Evolutionary conservation across 2,113 vertebrate genomes (phyloP), one percentile per base, ranked within the genome.

Genomic region (Himantopus leucocephalus): DNA sequence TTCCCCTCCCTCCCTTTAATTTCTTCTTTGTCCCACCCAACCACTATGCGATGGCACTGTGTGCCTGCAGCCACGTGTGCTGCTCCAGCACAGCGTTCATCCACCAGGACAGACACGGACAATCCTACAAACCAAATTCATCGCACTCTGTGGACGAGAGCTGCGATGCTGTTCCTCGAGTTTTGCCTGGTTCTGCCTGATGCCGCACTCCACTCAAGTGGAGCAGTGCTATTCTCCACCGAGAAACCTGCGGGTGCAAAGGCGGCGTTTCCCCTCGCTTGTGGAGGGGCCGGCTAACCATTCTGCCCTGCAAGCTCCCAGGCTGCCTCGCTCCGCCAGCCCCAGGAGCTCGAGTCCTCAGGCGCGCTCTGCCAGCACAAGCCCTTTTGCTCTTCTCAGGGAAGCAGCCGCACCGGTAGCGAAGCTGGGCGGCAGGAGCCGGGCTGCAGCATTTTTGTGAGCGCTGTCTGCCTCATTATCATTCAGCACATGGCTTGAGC

Each of bases 121-220:
- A 43, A 16, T 16, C 58, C 39, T 39, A 35, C 26, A 43, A 64
- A 59, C 22, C 5, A 29, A 66, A 48, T 14, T 8, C 43, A 39
- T 45, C 0, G 0, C 9, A 34, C 30, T 62, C 55, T 1, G 2
- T 8, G 53, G 59, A 55, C 0, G 0, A 39, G 26, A 47, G 22
- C 63, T 30, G 63, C 0, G 0, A 34, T 3, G 2, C 20, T n/a
- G 24, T 20, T 43, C 30, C 75, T 78, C 6, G 3, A 1, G 43
- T 64, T 70, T 35, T 48, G 39, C 43, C 43, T 26, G 48, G n/a
- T n/a, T 63, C 77, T 48, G 39, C 87, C 64, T 21, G 21, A 18
- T 23, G 32, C 45, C 73, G 30, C 18, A 0, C 12, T 60, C 64
- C 14, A 56, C 85, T 70, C 2, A 4, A n/a, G 43, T 1, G 66